Evolutionary conservation across 2,113 vertebrate genomes (phyloP).

Genomic region (Tretioscincus oriximinensis): DNA sequence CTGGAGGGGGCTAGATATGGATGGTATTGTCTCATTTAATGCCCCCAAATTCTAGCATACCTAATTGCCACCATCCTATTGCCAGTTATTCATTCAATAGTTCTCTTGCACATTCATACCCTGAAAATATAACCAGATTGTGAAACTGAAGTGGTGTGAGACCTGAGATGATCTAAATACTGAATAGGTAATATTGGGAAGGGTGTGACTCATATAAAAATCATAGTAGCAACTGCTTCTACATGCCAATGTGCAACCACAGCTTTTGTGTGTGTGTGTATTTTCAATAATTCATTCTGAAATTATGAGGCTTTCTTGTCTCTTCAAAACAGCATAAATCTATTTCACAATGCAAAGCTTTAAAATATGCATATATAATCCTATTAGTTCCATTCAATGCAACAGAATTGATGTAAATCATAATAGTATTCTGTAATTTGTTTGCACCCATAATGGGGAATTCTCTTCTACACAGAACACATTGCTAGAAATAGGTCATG

Average conservation of each 20-base stretch:
- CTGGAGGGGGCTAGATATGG: background rate
- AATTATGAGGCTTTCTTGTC: slow-evolving; percentile 35
- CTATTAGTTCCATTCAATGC: slow-evolving; percentile 7
- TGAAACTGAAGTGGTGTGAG: too few species aligned
- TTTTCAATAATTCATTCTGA: slow-evolving; percentile 38
- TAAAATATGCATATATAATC: slow-evolving; percentile 21
- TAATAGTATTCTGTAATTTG: background rate
- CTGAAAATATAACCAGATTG: too few species aligned
- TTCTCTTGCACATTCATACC: too few species aligned
- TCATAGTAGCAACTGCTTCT: too few species aligned
- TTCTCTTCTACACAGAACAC: background rate
- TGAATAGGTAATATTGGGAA: too few species aligned
- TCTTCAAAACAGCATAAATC: slow-evolving; percentile 37
- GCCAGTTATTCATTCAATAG: too few species aligned
- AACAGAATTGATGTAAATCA: background rate
- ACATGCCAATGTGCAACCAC: too few species aligned
- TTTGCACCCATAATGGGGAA: background rate
- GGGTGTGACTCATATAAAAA: too few species aligned
- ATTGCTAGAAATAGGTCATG: background rate
- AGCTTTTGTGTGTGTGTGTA: background rate
- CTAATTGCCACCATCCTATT: too few species aligned
- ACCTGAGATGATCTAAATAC: too few species aligned
- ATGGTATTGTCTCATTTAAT: too few species aligned
- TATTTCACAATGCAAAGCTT: slow-evolving; percentile 8
- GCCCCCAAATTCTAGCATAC: too few species aligned